Conservation (phyloP, 2,113 vertebrate genomes). For the Oncorhynchus keta region DNA sequence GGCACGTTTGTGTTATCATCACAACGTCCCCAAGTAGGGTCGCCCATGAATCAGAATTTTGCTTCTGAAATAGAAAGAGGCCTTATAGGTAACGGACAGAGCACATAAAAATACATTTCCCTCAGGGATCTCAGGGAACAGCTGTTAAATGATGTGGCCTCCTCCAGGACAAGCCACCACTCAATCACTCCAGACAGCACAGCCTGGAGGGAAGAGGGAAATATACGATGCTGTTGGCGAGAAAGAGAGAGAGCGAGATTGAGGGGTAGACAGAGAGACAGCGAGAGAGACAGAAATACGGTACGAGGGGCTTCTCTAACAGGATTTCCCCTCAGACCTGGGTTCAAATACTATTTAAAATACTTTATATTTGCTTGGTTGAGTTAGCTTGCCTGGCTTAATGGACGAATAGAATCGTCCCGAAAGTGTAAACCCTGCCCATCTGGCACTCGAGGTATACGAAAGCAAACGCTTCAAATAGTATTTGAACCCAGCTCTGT, state of each 20-base stretch:
- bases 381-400: too few species aligned
- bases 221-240: constrained; percentile 44
- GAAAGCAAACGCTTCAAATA: too few species aligned
- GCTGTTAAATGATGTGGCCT: constrained; percentile 67
- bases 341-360: too few species aligned
- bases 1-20: constrained; percentile 40
- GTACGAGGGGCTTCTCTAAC: constrained; percentile 34
- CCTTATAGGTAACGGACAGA: constrained; percentile 36
- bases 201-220: constrained; percentile 55
- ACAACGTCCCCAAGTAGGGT: constrained; percentile 36
- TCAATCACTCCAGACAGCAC: constrained; percentile 64
- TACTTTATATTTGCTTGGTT: too few species aligned
- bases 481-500: too few species aligned
- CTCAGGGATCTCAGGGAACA: constrained; percentile 42
- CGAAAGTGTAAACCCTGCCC: too few species aligned
- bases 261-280: too few species aligned
- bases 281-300: constrained; percentile 17
- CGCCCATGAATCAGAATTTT: constrained; percentile 56
- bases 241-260: too few species aligned
- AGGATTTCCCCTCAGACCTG: constrained; percentile 13
- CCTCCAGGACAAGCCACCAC: constrained; percentile 56
- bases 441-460: too few species aligned
- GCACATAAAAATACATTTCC: constrained; percentile 32
- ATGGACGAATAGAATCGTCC: too few species aligned
- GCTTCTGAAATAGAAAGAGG: constrained; percentile 4